phyloP scores from a whole-genome alignment of 2,113 vertebrate species.

The Cebidichthys violaceus region DNA sequence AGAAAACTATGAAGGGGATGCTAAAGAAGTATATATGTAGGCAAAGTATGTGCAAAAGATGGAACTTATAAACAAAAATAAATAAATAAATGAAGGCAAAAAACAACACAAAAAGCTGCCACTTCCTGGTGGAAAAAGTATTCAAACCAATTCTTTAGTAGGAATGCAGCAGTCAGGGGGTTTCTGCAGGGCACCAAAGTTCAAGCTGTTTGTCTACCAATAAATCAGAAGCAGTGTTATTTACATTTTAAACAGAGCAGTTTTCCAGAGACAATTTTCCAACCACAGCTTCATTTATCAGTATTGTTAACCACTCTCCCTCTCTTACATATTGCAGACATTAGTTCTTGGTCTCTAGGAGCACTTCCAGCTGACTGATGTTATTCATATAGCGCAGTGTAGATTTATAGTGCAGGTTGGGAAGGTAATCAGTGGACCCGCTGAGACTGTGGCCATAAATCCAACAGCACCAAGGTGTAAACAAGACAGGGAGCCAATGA shows the following conservation, averaged over 20 bases:
- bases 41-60: neutral
- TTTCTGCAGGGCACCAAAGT: conserved; percentile 16
- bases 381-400: conserved; percentile 15
- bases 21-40: neutral
- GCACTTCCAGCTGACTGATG: conserved; percentile 28
- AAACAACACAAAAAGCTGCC: neutral
- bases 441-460: conserved; percentile 79
- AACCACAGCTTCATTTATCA: conserved; percentile 33
- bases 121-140: neutral
- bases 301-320: conserved; percentile 29
- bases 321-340: conserved; percentile 21
- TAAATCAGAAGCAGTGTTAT: conserved; percentile 31
- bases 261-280: conserved; percentile 38
- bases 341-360: conserved; percentile 8
- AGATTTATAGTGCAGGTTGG: conserved; percentile 83
- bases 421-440: conserved; percentile 85
- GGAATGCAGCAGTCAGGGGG: neutral
- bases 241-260: conserved; percentile 28
- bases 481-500: conserved; percentile 86
- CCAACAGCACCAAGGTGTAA: conserved; percentile 88
- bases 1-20: neutral
- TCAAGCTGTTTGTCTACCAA: conserved; percentile 8
- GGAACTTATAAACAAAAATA: neutral
- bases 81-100: neutral
- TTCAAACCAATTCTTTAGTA: neutral